Percentiles rank a stretch among this genome's conserved stretches.
These are phyloP conservation scores for Cygnus buccinator DNA, from an alignment of 2,113 vertebrate genomes.

Conservation along the genomic window DNA sequence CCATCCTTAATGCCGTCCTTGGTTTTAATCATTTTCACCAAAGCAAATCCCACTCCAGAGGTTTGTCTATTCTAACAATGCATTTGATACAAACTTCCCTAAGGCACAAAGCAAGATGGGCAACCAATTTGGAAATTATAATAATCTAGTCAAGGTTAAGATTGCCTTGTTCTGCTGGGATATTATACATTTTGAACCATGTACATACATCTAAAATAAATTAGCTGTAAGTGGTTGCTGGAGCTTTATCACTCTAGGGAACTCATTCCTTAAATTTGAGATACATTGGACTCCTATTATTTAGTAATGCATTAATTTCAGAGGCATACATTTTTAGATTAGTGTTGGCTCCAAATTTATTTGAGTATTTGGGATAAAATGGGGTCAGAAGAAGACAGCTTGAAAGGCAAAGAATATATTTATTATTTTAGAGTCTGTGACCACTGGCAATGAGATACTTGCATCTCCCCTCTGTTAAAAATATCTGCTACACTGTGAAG, in stretches of 20 bases:
- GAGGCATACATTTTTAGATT: slow-evolving; percentile 5
- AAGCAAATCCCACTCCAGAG: slow-evolving; percentile 13
- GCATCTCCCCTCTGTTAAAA: neutral
- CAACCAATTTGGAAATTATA: slow-evolving; percentile 54
- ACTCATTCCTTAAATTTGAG: neutral
- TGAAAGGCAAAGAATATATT: slow-evolving; percentile 25
- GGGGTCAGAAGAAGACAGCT: neutral
- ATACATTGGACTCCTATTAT: neutral
- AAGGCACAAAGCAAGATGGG: slow-evolving; percentile 20
- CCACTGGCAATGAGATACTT: neutral
- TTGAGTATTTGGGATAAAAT: slow-evolving; percentile 28
- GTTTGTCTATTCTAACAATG: slow-evolving; percentile 6
- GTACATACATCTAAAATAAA: slow-evolving; percentile 44
- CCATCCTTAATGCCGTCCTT: neutral
- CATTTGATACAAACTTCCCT: slow-evolving; percentile 21
- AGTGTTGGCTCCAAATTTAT: neutral
- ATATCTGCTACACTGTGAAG: neutral
- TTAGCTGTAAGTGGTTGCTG: slow-evolving; percentile 17
- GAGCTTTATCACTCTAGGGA: slow-evolving; percentile 9
- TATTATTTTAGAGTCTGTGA: neutral
- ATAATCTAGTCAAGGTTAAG: slow-evolving; percentile 55
- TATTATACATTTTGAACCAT: slow-evolving; percentile 16
- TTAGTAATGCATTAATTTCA: slow-evolving; percentile 14
- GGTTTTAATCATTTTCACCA: neutral
- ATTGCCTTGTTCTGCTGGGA: slow-evolving; percentile 41